A percentile compares a stretch with the other conserved stretches of the same genome.
Conservation (phyloP, 2,888 invertebrate genomes). For the Netelia virgata region DNA sequence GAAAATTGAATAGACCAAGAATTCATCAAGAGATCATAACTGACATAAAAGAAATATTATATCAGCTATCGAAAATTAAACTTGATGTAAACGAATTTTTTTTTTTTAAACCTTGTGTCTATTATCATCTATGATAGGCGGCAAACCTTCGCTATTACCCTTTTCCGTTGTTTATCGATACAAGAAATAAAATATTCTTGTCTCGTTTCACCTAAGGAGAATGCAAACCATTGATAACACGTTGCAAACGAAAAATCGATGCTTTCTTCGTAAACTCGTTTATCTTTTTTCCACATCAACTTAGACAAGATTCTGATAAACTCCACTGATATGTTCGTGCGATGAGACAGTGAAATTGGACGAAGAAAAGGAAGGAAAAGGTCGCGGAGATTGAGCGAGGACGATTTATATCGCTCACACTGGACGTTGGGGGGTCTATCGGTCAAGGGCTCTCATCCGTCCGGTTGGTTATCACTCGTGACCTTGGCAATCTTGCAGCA, state of each 20-base stretch:
- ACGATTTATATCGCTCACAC: slow-evolving; percentile 50
- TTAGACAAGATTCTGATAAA: slow-evolving; percentile 14
- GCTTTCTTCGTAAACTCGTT: background rate
- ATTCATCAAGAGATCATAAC: background rate
- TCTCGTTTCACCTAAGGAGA: background rate
- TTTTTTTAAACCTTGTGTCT: too few relatives aligned
- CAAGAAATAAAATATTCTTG: too few relatives aligned
- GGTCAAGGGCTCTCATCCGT: slow-evolving; percentile 29
- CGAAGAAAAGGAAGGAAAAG: slow-evolving; percentile 21
- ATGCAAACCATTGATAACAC: background rate
- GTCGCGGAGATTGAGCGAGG: slow-evolving; percentile 44
- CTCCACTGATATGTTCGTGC: background rate
- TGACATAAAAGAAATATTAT: too few relatives aligned
- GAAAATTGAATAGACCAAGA: background rate
- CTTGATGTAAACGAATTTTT: too few relatives aligned
- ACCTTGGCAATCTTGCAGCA: slow-evolving; percentile 32
- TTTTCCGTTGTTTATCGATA: too few relatives aligned
- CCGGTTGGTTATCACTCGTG: slow-evolving; percentile 34
- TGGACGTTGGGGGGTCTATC: slow-evolving; percentile 39
- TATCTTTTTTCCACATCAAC: background rate
- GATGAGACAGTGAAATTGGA: background rate
- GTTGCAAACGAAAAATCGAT: background rate
- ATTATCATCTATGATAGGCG: too few relatives aligned
- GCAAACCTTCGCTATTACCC: too few relatives aligned
- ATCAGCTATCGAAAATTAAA: too few relatives aligned